Conservation (phyloP, 2,113 vertebrate genomes). For the Actinemys pallida region DNA sequence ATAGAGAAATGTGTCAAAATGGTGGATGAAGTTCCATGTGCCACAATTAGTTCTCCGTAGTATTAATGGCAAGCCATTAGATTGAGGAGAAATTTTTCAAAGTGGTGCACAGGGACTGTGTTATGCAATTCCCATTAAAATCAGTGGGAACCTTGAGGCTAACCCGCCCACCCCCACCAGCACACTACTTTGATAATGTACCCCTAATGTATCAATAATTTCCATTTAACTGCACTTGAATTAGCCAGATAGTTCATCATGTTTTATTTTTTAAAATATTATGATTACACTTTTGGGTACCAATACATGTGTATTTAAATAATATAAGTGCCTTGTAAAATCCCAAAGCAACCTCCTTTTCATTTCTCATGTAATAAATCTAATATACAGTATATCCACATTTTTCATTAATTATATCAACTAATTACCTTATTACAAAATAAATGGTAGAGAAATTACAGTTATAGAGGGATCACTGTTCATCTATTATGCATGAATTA, state of each 20-base stretch:
- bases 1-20: slow-evolving; percentile 36
- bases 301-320: background rate
- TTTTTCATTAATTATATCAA: slow-evolving; percentile 45
- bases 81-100: slow-evolving; percentile 28
- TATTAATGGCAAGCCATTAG: slow-evolving; percentile 6
- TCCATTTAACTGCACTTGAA: slow-evolving; percentile 38
- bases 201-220: background rate
- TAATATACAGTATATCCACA: background rate
- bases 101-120: background rate
- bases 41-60: background rate
- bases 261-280: slow-evolving; percentile 30
- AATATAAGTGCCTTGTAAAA: background rate
- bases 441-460: slow-evolving; percentile 44
- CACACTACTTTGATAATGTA: background rate
- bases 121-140: slow-evolving; percentile 12
- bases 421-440: slow-evolving; percentile 60
- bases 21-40: background rate
- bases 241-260: slow-evolving; percentile 13
- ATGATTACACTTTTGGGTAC: background rate
- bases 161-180: background rate
- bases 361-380: slow-evolving; percentile 11
- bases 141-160: background rate
- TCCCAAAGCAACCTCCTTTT: background rate
- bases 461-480: slow-evolving; percentile 32
- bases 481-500: slow-evolving; percentile 45